Evolutionary conservation across 2,113 vertebrate species (phyloP), one percentile per base, ranked within the genome.

Genomic region (Pomatorhinus ruficollis): DNA sequence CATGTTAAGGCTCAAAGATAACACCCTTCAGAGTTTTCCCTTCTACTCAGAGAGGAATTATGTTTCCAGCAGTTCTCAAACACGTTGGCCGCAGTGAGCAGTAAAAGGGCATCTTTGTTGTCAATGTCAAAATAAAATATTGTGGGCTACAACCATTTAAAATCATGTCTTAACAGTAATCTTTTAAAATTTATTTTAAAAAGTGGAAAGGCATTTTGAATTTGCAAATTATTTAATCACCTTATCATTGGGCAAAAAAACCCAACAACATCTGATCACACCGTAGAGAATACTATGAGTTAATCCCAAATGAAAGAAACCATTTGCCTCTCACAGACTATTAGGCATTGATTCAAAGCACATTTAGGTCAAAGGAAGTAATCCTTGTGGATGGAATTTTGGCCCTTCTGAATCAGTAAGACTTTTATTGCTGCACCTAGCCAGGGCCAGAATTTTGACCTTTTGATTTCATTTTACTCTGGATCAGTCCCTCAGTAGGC

Each of bases 311-410:
- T 77, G 81, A 97, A 95, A 69, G 70, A 79, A 95, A 85, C 66
- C 53, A 59, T 95, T 96, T 96, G 81, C 84, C 74, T 87, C 84
- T 95, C 91, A 93, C 94, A 91, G 84, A n/a, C 84, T 96, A 35
- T 93, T 96, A 95, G 89, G 66, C 65, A 45, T 87, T 90, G 93
- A 94, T 95, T 94, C 89, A 95, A 83, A 91, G 89, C 89, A 88
- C 93, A 96, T 97, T 83, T 94, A 95, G 94, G 94, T 96, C 94
- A 97, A 91, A 94, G 81, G 91, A 96, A 85, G 78, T 96, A 96
- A 96, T 96, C 93, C 78, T 79, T 87, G 42, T 85, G 50, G 57
- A 76, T 76, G 87, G 93, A 96, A 90, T 97, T 96, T 87, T 94
- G 89, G 74, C 78, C 78, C 45, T 83, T 23, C 45, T 85, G 53